Conservation (phyloP, 2,797 vertebrate species). For the Thaleichthys pacificus region DNA sequence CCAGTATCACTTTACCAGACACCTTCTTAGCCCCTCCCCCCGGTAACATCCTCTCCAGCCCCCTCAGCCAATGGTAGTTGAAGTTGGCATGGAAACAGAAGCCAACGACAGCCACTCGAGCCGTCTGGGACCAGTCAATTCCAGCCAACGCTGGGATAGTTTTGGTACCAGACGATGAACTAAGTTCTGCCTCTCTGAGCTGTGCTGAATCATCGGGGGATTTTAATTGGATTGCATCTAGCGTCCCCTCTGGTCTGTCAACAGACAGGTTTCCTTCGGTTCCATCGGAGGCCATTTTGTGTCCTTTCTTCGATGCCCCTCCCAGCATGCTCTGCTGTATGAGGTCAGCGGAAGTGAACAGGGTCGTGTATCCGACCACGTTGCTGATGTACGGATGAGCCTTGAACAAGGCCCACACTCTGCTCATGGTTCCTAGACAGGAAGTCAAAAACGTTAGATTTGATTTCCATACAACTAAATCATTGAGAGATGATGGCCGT, state of each 20-base stretch:
- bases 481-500: neutral
- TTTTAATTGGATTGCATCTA: neutral
- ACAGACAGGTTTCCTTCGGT: neutral
- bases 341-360: slow-evolving; percentile 79
- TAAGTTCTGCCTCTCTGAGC: neutral
- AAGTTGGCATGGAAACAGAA: slow-evolving; percentile 82
- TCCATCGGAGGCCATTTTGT: slow-evolving; percentile 11
- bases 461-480: neutral
- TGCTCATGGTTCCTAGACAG: slow-evolving; percentile 56
- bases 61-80: slow-evolving; percentile 78
- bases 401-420: slow-evolving; percentile 69
- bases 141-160: neutral
- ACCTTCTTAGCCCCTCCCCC: slow-evolving; percentile 64
- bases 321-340: slow-evolving; percentile 75
- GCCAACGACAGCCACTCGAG: slow-evolving; percentile 72
- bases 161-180: neutral
- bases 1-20: slow-evolving; percentile 73
- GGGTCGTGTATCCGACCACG: slow-evolving; percentile 74
- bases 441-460: neutral
- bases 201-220: slow-evolving; percentile 7
- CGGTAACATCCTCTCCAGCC: slow-evolving; percentile 75
- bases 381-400: slow-evolving; percentile 76
- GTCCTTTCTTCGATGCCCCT: slow-evolving; percentile 13
- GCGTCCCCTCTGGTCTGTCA: slow-evolving; percentile 2
- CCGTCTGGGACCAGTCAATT: slow-evolving; percentile 71